Evolutionary conservation across 2,888 invertebrate genomes (phyloP).

Genomic region (Mycalesis mineus): DNA sequence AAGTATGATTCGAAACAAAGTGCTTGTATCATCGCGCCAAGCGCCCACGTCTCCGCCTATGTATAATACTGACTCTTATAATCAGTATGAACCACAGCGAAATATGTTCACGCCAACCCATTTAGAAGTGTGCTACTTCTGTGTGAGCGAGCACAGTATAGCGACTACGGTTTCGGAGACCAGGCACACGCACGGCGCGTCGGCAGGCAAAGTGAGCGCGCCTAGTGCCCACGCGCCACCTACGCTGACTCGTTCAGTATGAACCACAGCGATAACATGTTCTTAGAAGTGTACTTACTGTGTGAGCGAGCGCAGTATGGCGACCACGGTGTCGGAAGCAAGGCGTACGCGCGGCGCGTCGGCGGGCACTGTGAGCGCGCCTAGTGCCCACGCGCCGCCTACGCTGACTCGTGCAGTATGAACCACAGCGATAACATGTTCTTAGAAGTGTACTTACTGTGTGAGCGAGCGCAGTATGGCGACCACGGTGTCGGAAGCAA

Average conservation of each 20-base stretch:
- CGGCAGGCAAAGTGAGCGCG: too few species aligned
- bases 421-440: too few species aligned
- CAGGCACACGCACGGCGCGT: conserved; percentile 68
- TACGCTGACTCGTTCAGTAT: too few species aligned
- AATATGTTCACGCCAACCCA: too few species aligned
- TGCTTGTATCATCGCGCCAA: too few species aligned
- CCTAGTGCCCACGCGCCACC: too few species aligned
- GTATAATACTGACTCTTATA: too few species aligned
- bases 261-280: too few species aligned
- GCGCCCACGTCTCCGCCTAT: too few species aligned
- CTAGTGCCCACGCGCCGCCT: conserved; percentile 59
- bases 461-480: conserved; percentile 57
- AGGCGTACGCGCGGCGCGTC: conserved; percentile 70
- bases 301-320: conserved; percentile 56
- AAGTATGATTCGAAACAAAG: too few species aligned
- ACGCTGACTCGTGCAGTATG: too few species aligned
- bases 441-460: conserved; percentile 51
- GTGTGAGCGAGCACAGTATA: conserved; percentile 55
- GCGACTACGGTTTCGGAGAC: conserved; percentile 66
- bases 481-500: conserved; percentile 66
- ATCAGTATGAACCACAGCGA: too few species aligned
- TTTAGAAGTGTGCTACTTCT: conserved; percentile 51
- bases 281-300: conserved; percentile 52
- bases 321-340: conserved; percentile 65
- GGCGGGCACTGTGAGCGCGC: conserved; percentile 57